Evolutionary conservation across 2,113 vertebrate genomes (phyloP).

Genomic region (Heliornis fulica): DNA sequence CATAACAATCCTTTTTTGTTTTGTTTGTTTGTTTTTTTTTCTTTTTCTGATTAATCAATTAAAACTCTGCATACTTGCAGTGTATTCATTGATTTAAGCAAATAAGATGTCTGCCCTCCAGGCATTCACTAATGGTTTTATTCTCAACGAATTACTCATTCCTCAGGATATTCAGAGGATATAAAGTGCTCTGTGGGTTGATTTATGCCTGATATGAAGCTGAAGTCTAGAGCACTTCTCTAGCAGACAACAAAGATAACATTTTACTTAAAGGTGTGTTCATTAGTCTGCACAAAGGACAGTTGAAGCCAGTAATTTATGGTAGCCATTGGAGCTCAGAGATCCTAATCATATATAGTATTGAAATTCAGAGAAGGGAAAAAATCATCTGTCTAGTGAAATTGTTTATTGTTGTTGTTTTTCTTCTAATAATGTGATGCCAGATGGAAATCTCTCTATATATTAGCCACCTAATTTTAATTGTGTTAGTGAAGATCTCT

Average conservation of each 20-base stretch:
- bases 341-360: constrained; percentile 45
- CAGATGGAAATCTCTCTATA: not conserved
- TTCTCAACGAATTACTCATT: constrained; percentile 81
- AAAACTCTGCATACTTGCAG: constrained; percentile 63
- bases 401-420: constrained; percentile 11
- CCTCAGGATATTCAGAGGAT: constrained; percentile 76
- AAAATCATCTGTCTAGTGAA: not conserved
- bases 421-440: constrained; percentile 16
- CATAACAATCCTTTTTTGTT: constrained; percentile 63
- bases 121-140: constrained; percentile 77
- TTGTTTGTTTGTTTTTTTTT: no score
- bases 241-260: constrained; percentile 41
- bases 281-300: constrained; percentile 46
- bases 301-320: constrained; percentile 41
- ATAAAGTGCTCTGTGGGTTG: constrained; percentile 71
- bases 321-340: constrained; percentile 6
- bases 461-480: constrained; percentile 38
- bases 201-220: constrained; percentile 81
- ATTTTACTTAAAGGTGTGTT: constrained; percentile 60
- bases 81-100: constrained; percentile 72
- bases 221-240: constrained; percentile 61
- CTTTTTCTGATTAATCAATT: constrained; percentile 62
- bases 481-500: not conserved
- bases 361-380: constrained; percentile 28
- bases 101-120: constrained; percentile 78